Conservation (phyloP, 53 echinoderm and acorn worm genomes). For the Henricia sp. region DNA sequence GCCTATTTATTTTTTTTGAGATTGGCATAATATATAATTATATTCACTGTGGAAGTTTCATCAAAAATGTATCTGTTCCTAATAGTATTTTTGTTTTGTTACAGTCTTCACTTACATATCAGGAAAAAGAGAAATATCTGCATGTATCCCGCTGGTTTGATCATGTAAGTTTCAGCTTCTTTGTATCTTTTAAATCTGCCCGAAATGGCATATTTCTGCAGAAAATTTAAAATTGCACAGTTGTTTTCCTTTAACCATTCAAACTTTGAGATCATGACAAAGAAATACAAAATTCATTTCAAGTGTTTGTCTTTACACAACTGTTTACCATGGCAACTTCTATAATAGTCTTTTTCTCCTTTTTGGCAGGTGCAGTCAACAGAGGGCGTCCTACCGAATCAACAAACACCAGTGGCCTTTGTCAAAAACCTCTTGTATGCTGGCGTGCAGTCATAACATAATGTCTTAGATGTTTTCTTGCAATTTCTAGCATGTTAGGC, state of each 20-base stretch:
- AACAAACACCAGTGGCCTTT: conserved; percentile 11
- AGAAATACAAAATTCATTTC: background rate
- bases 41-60: too few relatives aligned
- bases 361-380: conserved; percentile 44
- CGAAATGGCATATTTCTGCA: too few relatives aligned
- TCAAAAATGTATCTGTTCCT: too few relatives aligned
- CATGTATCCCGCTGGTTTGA: conserved; percentile 96
- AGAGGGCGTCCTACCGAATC: conserved; percentile 47
- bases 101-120: conserved; percentile 76
- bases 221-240: too few relatives aligned
- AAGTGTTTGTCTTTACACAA: background rate
- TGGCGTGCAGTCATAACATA: conserved; percentile 18
- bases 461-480: too few relatives aligned
- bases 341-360: background rate
- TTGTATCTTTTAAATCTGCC: background rate
- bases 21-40: too few relatives aligned
- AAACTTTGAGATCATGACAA: too few relatives aligned
- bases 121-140: conserved; percentile 84
- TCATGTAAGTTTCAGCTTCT: conserved; percentile 71
- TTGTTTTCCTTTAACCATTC: too few relatives aligned
- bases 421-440: conserved; percentile 44
- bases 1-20: too few relatives aligned
- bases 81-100: conserved; percentile 35
- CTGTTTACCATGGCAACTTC: too few relatives aligned
- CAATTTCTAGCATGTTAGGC: too few relatives aligned